A percentile compares a stretch with the other conserved stretches of the same genome.
These are phyloP conservation scores for Chaetura pelagica DNA, from an alignment of 2,113 vertebrate species.

Conservation along the genomic window DNA sequence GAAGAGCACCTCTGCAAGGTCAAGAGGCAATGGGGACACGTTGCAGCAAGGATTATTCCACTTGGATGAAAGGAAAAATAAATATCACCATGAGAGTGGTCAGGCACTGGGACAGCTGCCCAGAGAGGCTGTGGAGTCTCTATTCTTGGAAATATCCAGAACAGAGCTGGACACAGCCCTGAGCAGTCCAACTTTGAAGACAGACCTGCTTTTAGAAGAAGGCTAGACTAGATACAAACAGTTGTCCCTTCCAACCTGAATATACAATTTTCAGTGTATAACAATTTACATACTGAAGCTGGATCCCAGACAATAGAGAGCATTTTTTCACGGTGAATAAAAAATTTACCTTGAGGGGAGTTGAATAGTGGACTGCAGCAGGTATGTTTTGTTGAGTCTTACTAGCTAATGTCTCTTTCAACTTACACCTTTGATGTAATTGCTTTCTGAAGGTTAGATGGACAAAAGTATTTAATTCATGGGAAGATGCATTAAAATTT, in stretches of 20 bases:
- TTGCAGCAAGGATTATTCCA: not conserved
- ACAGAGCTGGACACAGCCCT: not conserved
- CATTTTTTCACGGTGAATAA: not conserved
- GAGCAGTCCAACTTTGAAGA: not conserved
- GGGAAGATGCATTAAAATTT: not conserved
- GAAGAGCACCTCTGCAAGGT: not conserved
- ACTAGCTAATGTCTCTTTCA: not conserved
- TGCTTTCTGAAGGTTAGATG: not conserved
- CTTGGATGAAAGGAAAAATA: constrained; percentile 1
- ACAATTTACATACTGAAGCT: not conserved
- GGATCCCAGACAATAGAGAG: not conserved
- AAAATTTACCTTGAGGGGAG: not conserved
- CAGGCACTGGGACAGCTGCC: not conserved
- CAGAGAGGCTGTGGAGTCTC: not conserved
- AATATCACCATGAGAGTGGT: not conserved
- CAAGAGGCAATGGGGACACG: not conserved
- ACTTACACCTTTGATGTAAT: not conserved
- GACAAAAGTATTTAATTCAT: not conserved
- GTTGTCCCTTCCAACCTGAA: not conserved
- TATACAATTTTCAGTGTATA: not conserved
- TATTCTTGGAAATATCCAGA: constrained; percentile 10
- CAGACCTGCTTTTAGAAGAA: not conserved
- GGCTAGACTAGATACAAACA: not conserved
- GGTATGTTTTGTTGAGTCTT: not conserved
- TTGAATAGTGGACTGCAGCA: not conserved